Evolutionary conservation across 2,888 invertebrate species (phyloP).

Genomic region (Ommatoiulus sabulosus): DNA sequence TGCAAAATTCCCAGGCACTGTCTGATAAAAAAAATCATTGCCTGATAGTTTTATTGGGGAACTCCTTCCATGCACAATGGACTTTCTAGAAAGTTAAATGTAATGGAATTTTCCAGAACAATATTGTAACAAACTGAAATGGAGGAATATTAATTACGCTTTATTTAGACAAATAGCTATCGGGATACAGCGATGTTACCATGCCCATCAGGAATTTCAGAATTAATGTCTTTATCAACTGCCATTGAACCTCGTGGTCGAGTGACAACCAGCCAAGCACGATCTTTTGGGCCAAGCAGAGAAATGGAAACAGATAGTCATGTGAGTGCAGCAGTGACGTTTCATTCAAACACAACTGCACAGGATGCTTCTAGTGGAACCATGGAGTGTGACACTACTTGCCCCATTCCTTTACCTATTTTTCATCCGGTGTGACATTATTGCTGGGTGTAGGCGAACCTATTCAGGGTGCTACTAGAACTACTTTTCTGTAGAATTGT

Average conservation of each 20-base stretch:
- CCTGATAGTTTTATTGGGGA: too few species aligned
- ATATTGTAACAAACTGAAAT: too few species aligned
- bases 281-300: neutral
- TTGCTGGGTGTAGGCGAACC: slow-evolving; percentile 45
- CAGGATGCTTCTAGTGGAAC: neutral
- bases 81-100: too few species aligned
- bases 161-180: neutral
- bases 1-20: too few species aligned
- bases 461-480: neutral
- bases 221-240: neutral
- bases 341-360: neutral
- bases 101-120: too few species aligned
- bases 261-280: neutral
- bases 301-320: neutral
- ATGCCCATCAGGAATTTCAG: neutral
- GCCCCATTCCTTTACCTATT: slow-evolving; percentile 47
- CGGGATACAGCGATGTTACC: neutral
- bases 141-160: too few species aligned
- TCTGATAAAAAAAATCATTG: too few species aligned
- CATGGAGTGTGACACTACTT: neutral
- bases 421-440: neutral
- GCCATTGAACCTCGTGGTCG: neutral
- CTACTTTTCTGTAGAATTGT: slow-evolving; percentile 46
- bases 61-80: too few species aligned
- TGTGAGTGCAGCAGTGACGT: neutral